These are phyloP conservation scores for Zoanthus gigantus DNA, from an alignment of 92 coral and sea anemone species.

Conservation along the genomic window DNA sequence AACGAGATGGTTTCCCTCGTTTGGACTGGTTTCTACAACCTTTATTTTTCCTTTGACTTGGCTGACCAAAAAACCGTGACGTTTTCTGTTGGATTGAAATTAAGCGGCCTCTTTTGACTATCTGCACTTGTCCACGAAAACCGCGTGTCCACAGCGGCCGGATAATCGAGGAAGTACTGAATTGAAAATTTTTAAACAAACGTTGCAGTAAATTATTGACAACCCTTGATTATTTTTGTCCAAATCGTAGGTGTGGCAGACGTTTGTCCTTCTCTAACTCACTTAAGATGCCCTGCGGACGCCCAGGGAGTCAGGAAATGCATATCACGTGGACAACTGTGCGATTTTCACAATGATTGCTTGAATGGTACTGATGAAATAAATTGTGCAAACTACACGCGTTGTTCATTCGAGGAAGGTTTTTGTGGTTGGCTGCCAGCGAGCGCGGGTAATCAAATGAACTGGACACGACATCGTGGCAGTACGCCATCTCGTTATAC, in stretches of 20 bases:
- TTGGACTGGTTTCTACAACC: too few relatives aligned
- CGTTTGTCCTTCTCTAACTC: slow-evolving; percentile 79
- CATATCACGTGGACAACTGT: slow-evolving; percentile 79
- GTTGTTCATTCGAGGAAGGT: slow-evolving; percentile 72
- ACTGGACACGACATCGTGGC: slow-evolving; percentile 81
- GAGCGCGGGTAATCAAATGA: slow-evolving; percentile 65
- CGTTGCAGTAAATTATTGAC: too few relatives aligned
- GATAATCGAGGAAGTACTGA: too few relatives aligned
- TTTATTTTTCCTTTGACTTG: too few relatives aligned
- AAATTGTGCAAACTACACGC: slow-evolving; percentile 75
- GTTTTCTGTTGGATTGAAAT: too few relatives aligned
- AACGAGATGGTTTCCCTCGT: too few relatives aligned
- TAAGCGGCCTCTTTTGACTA: too few relatives aligned
- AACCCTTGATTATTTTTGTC: not conserved
- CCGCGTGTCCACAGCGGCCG: too few relatives aligned
- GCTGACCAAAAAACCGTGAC: too few relatives aligned
- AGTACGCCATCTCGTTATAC: slow-evolving; percentile 55
- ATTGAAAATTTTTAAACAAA: too few relatives aligned
- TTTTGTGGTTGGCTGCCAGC: slow-evolving; percentile 82
- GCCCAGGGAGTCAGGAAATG: slow-evolving; percentile 53
- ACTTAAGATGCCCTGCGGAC: slow-evolving; percentile 67
- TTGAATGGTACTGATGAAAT: slow-evolving; percentile 85
- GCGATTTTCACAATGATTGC: slow-evolving; percentile 80
- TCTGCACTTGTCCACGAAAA: too few relatives aligned
- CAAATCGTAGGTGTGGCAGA: slow-evolving; percentile 62